Evolutionary conservation across 1,140 invertebrate species (phyloP).

Genomic region (Ceratoteleas bidentatus): DNA sequence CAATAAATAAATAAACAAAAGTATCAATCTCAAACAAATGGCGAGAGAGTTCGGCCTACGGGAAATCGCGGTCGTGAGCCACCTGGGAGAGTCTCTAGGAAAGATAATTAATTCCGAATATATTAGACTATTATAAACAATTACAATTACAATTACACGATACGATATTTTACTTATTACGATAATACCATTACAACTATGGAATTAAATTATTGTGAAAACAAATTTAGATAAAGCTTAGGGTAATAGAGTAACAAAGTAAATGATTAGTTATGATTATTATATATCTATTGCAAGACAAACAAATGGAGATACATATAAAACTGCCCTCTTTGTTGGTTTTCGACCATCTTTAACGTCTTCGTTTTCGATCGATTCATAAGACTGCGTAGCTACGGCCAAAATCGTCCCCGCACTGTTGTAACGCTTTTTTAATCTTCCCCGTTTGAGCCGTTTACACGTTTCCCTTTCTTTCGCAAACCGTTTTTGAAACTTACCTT

Average conservation of each 20-base stretch:
- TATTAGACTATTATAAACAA: conserved; percentile 75
- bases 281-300: conserved; percentile 69
- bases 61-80: conserved; percentile 61
- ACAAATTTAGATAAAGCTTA: conserved; percentile 80
- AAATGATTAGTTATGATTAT: conserved; percentile 77
- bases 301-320: conserved; percentile 75
- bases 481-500: no score
- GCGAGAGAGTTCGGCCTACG: conserved; percentile 31
- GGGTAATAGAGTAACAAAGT: conserved; percentile 81
- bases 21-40: no score
- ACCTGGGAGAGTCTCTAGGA: conserved; percentile 52
- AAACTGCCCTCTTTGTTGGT: conserved; percentile 76
- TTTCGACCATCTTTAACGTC: conserved; percentile 25
- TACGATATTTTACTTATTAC: conserved; percentile 77
- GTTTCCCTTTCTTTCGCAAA: no score
- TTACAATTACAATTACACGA: conserved; percentile 73
- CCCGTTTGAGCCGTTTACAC: not conserved
- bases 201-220: conserved; percentile 80
- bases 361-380: conserved; percentile 30
- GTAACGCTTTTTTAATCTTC: conserved; percentile 14
- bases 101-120: conserved; percentile 68
- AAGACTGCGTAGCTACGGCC: conserved; percentile 56
- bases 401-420: conserved; percentile 21
- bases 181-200: conserved; percentile 73
- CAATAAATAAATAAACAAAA: no score